Percentiles rank a stretch among this genome's conserved stretches.
phyloP scores from a whole-genome alignment of 1,140 invertebrate genomes.

The Lepidurus arcticus region DNA sequence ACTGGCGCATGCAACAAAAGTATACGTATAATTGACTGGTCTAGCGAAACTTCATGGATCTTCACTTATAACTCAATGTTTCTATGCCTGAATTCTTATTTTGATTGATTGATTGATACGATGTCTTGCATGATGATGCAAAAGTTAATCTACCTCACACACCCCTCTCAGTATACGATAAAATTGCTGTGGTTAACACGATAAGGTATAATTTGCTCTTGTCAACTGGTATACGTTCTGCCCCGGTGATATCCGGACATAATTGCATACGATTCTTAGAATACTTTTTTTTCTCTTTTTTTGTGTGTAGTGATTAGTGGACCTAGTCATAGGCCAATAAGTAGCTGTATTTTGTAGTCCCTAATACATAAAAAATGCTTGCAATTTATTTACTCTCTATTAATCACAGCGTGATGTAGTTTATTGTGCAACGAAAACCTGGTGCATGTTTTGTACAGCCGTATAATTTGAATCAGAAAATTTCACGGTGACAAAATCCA shows the following conservation, averaged over 20 bases:
- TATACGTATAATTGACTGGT: conserved; percentile 3
- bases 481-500: too few relatives aligned
- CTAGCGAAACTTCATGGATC: background rate
- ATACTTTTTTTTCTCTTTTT: background rate
- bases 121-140: conserved; percentile 2
- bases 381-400: background rate
- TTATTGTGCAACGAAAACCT: too few relatives aligned
- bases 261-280: background rate
- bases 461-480: too few relatives aligned
- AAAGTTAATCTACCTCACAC: background rate
- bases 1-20: background rate
- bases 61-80: background rate
- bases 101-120: background rate
- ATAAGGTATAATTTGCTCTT: conserved; percentile 19
- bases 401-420: too few relatives aligned
- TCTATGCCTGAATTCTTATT: background rate
- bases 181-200: background rate
- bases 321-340: conserved; percentile 7
- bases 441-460: too few relatives aligned
- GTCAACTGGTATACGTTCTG: conserved; percentile 7
- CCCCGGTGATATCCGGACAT: background rate
- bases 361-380: background rate
- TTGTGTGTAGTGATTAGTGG: background rate
- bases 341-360: background rate
- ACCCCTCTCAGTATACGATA: background rate